These are phyloP conservation scores for Heliocidaris erythrogramma DNA, from an alignment of 35 echinoderm and acorn worm species.

Conservation along the genomic window DNA sequence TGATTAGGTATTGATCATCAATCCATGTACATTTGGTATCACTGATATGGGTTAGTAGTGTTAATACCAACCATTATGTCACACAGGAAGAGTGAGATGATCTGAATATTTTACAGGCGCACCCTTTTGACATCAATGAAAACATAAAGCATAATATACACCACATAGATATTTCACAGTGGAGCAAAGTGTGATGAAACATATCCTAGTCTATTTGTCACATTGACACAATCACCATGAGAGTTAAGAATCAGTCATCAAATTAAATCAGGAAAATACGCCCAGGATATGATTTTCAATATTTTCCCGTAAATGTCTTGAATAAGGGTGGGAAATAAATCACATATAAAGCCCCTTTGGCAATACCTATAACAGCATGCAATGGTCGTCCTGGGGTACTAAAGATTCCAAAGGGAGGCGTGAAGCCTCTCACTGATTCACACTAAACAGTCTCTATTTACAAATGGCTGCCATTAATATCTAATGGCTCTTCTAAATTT, in stretches of 20 bases:
- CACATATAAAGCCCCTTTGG: background rate
- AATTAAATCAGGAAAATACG: background rate
- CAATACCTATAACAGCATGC: background rate
- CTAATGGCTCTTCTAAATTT: background rate
- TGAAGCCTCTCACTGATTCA: background rate
- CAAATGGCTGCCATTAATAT: background rate
- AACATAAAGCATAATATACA: no score
- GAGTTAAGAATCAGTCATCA: background rate
- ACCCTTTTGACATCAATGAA: background rate
- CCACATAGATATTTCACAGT: no score
- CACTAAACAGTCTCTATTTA: background rate
- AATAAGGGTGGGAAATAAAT: background rate
- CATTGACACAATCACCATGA: no score
- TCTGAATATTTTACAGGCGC: background rate
- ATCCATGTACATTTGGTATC: background rate
- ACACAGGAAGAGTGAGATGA: background rate
- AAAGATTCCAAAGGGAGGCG: background rate
- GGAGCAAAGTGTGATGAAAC: no score
- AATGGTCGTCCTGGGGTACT: background rate
- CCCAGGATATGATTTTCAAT: background rate
- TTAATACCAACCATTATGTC: background rate
- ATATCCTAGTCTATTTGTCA: no score
- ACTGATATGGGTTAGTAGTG: background rate
- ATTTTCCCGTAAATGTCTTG: background rate
- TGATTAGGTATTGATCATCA: constrained; percentile 5